Base-by-base conservation (phyloP, 2,888 invertebrate species). In the Brenthis ino region DNA sequence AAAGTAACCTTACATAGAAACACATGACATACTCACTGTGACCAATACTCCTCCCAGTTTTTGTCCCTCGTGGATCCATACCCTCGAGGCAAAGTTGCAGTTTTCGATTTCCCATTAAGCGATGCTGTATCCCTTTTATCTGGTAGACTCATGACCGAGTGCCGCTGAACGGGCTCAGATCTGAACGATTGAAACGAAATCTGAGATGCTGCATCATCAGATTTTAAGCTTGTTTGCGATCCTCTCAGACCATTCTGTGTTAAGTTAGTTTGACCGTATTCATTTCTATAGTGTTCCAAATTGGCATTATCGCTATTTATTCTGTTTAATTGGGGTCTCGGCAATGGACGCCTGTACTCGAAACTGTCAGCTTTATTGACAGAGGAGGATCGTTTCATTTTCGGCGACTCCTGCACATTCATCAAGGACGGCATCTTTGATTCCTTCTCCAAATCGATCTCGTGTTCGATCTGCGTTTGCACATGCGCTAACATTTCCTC, bases 401-500 rank as follows among this genome's bases (percentile, higher is more conserved):
- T 88, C 0, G 93, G 91, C 0, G 91, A 91, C 60, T 91, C 92
- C 53, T 88, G 88, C 0, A 93, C 83, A 74, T 81, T 91, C 0
- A 82, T 83, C 0, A 88, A 56, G 0, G 89, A 90, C 0, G 91
- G 81, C 86, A 89, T 85, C 69, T 86, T 91, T 3, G 82, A 79
- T 51, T 91, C 91, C 57, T 84, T 88, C 69, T 91, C 91, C 64
- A 87, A 60, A 51, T 90, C 92, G 0, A 93, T 92, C 74, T 93
- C 93, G 65, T 91, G 84, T 74, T 93, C 93, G 6, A 93, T 73
- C 69, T 93, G 93, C 0, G 83, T 88, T 68, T 93, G 93, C 1
- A 93, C 93, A 73, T 89, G 87, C 0, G 93, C 93, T 24, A 93
- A 77, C 93, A 93, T 93, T 72, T 93, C 92, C 69, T 93, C 93